Conservation (phyloP, 53 echinoderm and acorn worm genomes). For the Astropecten irregularis region DNA sequence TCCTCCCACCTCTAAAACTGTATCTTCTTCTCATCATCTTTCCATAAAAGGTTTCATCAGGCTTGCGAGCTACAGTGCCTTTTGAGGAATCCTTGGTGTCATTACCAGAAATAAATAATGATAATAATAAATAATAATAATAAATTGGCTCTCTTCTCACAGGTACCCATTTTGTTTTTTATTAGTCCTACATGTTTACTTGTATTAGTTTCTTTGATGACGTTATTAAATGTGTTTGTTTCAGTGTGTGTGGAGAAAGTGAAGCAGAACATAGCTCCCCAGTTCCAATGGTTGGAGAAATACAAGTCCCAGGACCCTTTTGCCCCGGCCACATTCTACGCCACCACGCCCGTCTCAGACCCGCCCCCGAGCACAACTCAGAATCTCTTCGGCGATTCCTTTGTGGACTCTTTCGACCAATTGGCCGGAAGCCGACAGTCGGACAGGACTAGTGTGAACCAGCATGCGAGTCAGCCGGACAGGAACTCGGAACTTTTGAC, state of each 20-base stretch:
- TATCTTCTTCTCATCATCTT: no score
- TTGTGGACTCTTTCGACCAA: slow-evolving; percentile 42
- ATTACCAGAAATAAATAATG: no score
- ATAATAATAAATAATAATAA: no score
- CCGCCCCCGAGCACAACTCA: slow-evolving; percentile 41
- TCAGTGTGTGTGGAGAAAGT: slow-evolving; percentile 84
- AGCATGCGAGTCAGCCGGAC: not conserved
- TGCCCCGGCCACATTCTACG: slow-evolving; percentile 69
- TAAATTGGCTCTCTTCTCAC: no score
- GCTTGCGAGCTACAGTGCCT: no score
- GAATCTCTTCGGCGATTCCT: slow-evolving; percentile 24
- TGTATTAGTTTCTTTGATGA: no score
- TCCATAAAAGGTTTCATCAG: no score
- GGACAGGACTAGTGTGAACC: slow-evolving; percentile 1
- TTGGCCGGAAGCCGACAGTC: not conserved
- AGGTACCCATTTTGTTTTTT: no score
- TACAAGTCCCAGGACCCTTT: slow-evolving; percentile 79
- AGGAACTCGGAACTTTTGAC: not conserved
- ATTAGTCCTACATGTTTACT: no score
- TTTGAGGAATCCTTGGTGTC: no score
- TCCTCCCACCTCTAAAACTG: no score
- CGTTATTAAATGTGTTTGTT: no score
- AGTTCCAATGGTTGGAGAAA: slow-evolving; percentile 81
- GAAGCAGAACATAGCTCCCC: slow-evolving; percentile 71
- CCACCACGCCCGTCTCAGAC: slow-evolving; percentile 1